These are phyloP conservation scores for Macrostomum lignano DNA, from an alignment of 1,140 invertebrate genomes.

Conservation along the genomic window DNA sequence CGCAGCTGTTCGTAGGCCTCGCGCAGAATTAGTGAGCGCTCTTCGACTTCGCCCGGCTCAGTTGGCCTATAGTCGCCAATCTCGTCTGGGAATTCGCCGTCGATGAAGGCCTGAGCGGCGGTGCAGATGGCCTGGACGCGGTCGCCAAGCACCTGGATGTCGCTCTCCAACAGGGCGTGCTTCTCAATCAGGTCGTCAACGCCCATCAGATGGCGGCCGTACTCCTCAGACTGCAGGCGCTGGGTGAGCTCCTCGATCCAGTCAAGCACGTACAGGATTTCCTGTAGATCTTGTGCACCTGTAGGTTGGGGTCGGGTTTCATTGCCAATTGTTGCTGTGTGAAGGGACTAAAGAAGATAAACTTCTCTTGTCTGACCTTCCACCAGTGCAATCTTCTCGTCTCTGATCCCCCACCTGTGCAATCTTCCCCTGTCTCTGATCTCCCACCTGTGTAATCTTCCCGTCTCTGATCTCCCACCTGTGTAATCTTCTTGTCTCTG, in stretches of 20 bases:
- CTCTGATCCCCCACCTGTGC: too few species aligned
- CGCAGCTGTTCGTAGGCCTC: conserved; percentile 69
- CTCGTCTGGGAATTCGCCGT: conserved; percentile 4
- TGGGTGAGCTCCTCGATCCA: conserved; percentile 51
- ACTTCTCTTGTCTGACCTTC: too few species aligned
- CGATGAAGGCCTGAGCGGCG: conserved; percentile 39
- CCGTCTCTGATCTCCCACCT: too few species aligned
- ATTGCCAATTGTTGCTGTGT: too few species aligned
- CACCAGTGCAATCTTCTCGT: too few species aligned
- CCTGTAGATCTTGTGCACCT: conserved; percentile 91
- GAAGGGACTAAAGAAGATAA: too few species aligned
- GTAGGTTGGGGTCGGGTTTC: too few species aligned
- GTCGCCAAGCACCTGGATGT: conserved; percentile 87
- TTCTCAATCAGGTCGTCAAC: conserved; percentile 93
- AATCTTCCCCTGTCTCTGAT: too few species aligned
- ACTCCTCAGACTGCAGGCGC: conserved; percentile 72
- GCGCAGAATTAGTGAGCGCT: conserved; percentile 57
- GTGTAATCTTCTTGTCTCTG: too few species aligned
- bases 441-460: too few species aligned
- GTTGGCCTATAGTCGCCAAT: conserved; percentile 51
- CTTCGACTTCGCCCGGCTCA: conserved; percentile 69
- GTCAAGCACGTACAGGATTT: conserved; percentile 71
- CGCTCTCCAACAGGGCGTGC: conserved; percentile 79
- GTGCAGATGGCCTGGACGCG: conserved; percentile 77
- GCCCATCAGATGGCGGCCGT: conserved; percentile 93